phyloP scores from a whole-genome alignment of 2,888 invertebrate species.

The Caenorhabditis sp. region DNA sequence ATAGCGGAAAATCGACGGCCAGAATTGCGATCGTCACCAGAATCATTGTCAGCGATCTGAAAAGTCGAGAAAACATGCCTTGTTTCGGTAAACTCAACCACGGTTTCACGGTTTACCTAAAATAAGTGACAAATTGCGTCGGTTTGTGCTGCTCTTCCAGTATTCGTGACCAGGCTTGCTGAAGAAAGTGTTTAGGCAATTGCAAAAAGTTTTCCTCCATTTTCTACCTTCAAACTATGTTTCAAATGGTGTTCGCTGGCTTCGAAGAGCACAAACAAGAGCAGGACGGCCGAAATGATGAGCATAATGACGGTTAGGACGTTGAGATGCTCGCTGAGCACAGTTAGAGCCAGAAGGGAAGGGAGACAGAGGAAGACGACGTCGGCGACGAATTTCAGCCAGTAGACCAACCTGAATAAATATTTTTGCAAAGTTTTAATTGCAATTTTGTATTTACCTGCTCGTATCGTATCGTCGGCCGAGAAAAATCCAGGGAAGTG shows the following conservation, averaged over 20 bases:
- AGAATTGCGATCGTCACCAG: slow-evolving; percentile 89
- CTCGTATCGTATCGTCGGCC: slow-evolving; percentile 56
- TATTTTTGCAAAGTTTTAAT: not conserved
- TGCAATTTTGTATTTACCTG: slow-evolving; percentile 1
- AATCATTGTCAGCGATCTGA: slow-evolving; percentile 79
- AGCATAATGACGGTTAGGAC: slow-evolving; percentile 30
- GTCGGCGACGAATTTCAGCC: slow-evolving; percentile 72
- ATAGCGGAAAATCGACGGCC: slow-evolving; percentile 92
- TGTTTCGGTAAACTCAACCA: not conserved
- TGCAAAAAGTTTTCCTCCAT: not conserved
- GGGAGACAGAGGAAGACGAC: slow-evolving; percentile 68
- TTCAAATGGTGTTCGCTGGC: slow-evolving; percentile 24
- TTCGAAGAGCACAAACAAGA: slow-evolving; percentile 40
- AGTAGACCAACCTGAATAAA: slow-evolving; percentile 52
- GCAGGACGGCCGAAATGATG: slow-evolving; percentile 19
- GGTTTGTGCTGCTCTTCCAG: slow-evolving; percentile 67
- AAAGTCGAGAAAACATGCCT: slow-evolving; percentile 4
- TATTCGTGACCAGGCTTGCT: slow-evolving; percentile 55
- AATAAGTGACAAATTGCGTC: slow-evolving; percentile 72
- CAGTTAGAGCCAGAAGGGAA: slow-evolving; percentile 58
- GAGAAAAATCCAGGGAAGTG: slow-evolving; percentile 71
- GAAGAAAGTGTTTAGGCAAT: too few relatives aligned
- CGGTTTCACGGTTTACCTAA: too few relatives aligned
- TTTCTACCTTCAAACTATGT: not conserved
- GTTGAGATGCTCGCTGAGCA: slow-evolving; percentile 51